Conservation (phyloP, 2,888 invertebrate species). For the Microchrysa polita region DNA sequence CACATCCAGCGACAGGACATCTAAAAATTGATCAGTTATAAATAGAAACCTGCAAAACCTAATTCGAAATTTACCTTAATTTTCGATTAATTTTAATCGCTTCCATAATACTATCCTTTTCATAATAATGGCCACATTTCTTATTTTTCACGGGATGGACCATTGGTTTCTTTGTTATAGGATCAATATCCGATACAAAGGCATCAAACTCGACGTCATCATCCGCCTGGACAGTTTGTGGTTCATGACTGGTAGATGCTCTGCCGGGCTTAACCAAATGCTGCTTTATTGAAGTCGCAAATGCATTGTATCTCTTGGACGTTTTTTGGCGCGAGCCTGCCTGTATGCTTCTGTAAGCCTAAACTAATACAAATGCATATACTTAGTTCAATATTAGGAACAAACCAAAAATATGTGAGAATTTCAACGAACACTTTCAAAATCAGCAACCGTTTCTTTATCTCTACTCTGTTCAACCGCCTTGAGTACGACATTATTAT, state of each 20-base stretch:
- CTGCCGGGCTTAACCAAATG: conserved; percentile 46
- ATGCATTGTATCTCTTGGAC: conserved; percentile 41
- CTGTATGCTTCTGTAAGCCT: neutral
- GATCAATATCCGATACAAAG: conserved; percentile 64
- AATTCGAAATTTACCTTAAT: conserved; percentile 55
- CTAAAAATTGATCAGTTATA: conserved; percentile 42
- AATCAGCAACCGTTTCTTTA: conserved; percentile 46
- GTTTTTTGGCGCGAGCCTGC: neutral
- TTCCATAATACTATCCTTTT: conserved; percentile 64
- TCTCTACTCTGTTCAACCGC: conserved; percentile 51
- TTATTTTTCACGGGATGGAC: conserved; percentile 66
- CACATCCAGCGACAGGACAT: conserved; percentile 66
- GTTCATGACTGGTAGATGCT: neutral
- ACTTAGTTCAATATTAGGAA: neutral
- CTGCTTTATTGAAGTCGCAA: conserved; percentile 51
- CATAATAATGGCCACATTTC: conserved; percentile 67
- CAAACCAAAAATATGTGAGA: neutral
- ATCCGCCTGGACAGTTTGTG: conserved; percentile 48
- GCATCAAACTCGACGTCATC: conserved; percentile 55
- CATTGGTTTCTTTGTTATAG: conserved; percentile 66
- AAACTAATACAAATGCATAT: neutral
- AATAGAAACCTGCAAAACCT: too few relatives aligned
- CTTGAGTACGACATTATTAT: conserved; percentile 49
- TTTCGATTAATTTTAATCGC: conserved; percentile 62
- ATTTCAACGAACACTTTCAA: conserved; percentile 43